phyloP scores from a whole-genome alignment of 2,797 vertebrate genomes.

The Pseudopleuronectes americanus region DNA sequence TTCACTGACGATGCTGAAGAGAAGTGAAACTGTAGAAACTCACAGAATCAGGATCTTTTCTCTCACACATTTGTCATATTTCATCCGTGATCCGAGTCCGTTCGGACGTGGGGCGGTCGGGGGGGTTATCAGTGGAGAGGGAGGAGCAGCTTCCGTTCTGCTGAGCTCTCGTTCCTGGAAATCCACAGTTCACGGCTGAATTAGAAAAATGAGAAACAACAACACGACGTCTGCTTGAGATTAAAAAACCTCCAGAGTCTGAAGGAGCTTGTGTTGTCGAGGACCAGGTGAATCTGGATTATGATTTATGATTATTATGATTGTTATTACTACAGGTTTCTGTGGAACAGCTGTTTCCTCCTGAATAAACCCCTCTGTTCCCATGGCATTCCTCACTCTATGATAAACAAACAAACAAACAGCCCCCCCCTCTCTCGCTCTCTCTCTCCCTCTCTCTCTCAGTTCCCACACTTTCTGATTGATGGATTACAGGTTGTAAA shows the following conservation, averaged over 20 bases:
- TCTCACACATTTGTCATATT: constrained; percentile 18
- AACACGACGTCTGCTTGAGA: background rate
- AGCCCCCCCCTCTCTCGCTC: background rate
- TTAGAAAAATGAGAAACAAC: background rate
- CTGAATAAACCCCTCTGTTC: constrained; percentile 16
- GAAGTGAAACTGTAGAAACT: too few relatives aligned
- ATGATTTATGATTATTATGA: too few relatives aligned
- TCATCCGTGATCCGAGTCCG: background rate
- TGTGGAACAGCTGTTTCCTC: constrained; percentile 42
- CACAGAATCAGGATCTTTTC: background rate
- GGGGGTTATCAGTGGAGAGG: constrained; percentile 48
- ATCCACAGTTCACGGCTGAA: background rate
- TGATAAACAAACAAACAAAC: constrained; percentile 40
- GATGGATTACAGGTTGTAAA: constrained; percentile 8
- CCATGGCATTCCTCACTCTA: constrained; percentile 25
- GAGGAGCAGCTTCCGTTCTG: constrained; percentile 42
- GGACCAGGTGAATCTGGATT: too few relatives aligned
- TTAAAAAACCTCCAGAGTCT: background rate
- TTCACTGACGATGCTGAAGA: background rate
- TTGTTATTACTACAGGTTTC: too few relatives aligned
- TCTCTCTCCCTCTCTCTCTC: background rate
- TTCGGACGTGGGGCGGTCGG: background rate
- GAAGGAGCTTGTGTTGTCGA: too few relatives aligned
- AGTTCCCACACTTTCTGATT: constrained; percentile 4
- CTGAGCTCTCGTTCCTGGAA: constrained; percentile 55